Evolutionary conservation across 2,888 invertebrate genomes (phyloP), one percentile per base, ranked within the genome.

Genomic region (Eupithecia abbreviata): DNA sequence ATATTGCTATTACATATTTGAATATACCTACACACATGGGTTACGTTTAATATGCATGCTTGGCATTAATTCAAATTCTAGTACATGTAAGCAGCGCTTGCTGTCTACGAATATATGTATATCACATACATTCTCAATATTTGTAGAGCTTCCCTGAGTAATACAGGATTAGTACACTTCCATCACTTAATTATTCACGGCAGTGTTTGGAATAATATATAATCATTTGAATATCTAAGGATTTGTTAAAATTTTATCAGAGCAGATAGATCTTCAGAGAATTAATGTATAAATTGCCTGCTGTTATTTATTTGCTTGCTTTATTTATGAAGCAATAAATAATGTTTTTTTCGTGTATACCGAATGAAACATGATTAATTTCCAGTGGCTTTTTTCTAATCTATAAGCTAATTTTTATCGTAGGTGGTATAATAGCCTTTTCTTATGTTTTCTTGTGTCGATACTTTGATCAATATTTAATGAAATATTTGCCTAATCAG

Each of bases 111-210:
- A 79, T 75, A 72, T 72, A 47, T 45, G 6, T 47, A 30, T 30
- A 30, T 30, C 30, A 30, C 30, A 30, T 30, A n/a, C n/a, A 45
- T 71, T 78, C 58, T 74, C 73, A 71, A 74, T 74, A 77, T 79
- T 75, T 72, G 75, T 78, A 79, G 72, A 76, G 79, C 77, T 81
- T 81, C 78, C 65, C 58, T 71, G 51, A 77, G 76, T 80, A 82
- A 77, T 79, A 74, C 75, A 43, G 72, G 77, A 79, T 82, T 78
- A 80, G 49, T 70, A 45, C 42, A 77, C 73, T 76, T 49, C 67
- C 73, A 74, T 72, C 70, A 51, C 72, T 66, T 78, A 71, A 77
- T 79, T 82, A 80, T 81, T 82, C 77, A 78, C 66, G 74, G 67
- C 73, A 71, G 72, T 78, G 73, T 77, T 75, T 69, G 43, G 71